Conservation (phyloP, 2,113 vertebrate species). For the Edolisoma coerulescens region DNA sequence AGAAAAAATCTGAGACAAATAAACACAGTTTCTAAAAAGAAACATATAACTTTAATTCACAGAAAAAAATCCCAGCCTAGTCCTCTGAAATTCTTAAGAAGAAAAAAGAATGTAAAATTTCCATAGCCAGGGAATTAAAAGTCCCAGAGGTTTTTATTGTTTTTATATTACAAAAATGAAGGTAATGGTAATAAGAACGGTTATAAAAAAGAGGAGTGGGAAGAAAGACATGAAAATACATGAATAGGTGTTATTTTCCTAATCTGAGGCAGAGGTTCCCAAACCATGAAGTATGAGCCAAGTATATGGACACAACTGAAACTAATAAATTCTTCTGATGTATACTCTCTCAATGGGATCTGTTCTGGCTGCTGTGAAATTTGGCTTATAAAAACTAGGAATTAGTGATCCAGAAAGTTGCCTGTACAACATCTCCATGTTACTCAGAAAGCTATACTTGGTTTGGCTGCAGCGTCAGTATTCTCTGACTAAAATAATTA, state of each 20-base stretch:
- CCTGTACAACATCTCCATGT: neutral
- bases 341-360: neutral
- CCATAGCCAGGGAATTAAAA: neutral
- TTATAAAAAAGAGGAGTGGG: neutral
- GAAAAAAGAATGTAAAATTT: neutral
- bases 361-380: neutral
- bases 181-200: neutral
- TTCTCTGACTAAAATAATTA: neutral
- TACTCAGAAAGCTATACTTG: neutral
- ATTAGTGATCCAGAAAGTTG: neutral
- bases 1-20: neutral
- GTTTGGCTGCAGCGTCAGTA: neutral
- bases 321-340: neutral
- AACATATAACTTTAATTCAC: neutral
- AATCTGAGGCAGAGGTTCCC: neutral
- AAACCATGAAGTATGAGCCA: neutral
- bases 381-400: neutral
- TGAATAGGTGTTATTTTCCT: neutral
- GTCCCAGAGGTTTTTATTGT: neutral
- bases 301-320: neutral
- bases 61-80: rapidly evolving
- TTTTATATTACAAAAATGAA: neutral
- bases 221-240: neutral
- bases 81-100: neutral
- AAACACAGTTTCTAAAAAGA: neutral